Evolutionary conservation across 2,113 vertebrate species (phyloP).

Genomic region (Petrocephalus microphthalmus): DNA sequence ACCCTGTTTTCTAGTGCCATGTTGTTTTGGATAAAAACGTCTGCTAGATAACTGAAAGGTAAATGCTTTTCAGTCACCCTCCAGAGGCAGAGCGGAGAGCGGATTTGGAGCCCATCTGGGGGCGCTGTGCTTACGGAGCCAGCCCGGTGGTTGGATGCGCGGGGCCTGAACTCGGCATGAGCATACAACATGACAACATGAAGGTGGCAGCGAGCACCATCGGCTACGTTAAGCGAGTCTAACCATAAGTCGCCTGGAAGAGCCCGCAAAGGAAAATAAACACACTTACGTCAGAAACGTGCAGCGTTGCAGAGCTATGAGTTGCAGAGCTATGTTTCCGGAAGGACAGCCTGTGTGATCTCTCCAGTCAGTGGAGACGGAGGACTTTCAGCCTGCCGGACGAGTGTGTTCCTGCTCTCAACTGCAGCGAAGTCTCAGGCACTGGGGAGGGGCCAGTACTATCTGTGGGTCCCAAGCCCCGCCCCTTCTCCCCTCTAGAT

Average conservation of each 20-base stretch:
- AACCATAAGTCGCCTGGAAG: too few relatives aligned
- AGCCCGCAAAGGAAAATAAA: not conserved
- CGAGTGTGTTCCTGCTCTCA: not conserved
- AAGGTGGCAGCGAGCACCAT: not conserved
- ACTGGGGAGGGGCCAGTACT: not conserved
- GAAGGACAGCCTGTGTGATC: not conserved
- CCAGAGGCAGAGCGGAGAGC: not conserved
- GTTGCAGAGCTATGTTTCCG: not conserved
- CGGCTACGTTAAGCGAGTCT: not conserved
- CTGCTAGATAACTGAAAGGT: not conserved
- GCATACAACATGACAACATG: not conserved
- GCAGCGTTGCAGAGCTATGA: not conserved
- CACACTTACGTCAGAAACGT: not conserved
- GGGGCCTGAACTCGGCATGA: not conserved
- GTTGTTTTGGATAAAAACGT: not conserved
- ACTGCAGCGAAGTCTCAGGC: not conserved
- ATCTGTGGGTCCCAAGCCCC: not conserved
- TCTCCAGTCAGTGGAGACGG: not conserved
- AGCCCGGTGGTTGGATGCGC: not conserved
- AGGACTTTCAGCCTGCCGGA: not conserved
- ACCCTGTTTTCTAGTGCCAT: too few relatives aligned
- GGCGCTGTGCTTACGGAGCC: not conserved
- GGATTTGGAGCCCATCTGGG: not conserved
- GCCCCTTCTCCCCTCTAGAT: not conserved
- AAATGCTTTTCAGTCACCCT: not conserved